phyloP scores from a whole-genome alignment of 1,140 invertebrate genomes.

The Notospermus geniculatus region DNA sequence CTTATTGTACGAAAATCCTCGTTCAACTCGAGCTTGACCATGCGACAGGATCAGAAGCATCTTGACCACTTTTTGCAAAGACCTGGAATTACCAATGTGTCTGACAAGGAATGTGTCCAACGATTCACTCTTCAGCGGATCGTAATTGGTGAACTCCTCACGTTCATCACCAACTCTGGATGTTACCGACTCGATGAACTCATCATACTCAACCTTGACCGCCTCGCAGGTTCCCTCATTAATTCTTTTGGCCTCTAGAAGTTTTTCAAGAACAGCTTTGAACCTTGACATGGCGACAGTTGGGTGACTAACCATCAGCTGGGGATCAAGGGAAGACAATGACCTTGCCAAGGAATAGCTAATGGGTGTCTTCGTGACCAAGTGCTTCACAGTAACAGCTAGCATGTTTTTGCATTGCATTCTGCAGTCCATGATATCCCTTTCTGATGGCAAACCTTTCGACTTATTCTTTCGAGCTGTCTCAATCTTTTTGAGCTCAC shows the following conservation, averaged over 20 bases:
- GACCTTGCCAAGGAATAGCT: background rate
- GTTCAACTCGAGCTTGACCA: conserved; percentile 36
- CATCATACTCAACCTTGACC: conserved; percentile 1
- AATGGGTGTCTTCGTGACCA: background rate
- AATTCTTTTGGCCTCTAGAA: background rate
- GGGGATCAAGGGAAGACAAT: background rate
- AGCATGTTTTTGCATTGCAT: background rate
- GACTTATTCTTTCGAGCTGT: background rate
- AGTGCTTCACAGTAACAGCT: background rate
- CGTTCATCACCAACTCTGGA: background rate
- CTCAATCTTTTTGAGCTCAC: background rate
- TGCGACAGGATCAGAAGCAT: conserved; percentile 28
- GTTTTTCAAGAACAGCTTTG: background rate
- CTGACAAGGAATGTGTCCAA: background rate
- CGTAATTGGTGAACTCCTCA: background rate
- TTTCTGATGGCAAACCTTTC: background rate
- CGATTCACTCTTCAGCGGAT: background rate
- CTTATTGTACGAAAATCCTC: conserved; percentile 36
- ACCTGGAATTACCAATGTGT: background rate
- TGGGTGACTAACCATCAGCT: background rate
- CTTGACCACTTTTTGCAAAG: conserved; percentile 16
- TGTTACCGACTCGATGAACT: background rate
- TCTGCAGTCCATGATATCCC: background rate
- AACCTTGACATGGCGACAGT: background rate
- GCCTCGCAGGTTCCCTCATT: background rate